These are phyloP conservation scores for Syngnathus scovelli DNA, from an alignment of 2,113 vertebrate genomes.

Conservation along the genomic window DNA sequence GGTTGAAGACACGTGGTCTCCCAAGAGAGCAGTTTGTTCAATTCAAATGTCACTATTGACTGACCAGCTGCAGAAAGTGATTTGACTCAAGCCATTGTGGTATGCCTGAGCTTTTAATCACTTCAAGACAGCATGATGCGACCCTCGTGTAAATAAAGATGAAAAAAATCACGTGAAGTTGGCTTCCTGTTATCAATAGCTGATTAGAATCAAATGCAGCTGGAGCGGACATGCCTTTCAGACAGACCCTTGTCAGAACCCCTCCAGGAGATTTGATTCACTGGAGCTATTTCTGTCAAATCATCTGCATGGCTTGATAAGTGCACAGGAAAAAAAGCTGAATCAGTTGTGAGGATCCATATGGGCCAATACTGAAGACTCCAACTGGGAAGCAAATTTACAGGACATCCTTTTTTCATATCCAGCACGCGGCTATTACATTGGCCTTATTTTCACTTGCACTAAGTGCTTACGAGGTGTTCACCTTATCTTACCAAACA, in stretches of 20 bases:
- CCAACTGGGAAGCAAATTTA: neutral
- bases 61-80: conserved; percentile 20
- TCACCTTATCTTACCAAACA: conserved; percentile 11
- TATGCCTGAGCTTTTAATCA: conserved; percentile 7
- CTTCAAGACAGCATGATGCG: neutral
- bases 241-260: neutral
- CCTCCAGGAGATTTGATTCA: conserved; percentile 10
- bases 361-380: conserved; percentile 5
- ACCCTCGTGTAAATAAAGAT: neutral
- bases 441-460: neutral
- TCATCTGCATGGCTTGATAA: conserved; percentile 27
- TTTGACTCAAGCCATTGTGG: neutral
- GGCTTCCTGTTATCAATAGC: neutral
- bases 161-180: conserved; percentile 3
- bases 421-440: neutral
- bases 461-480: neutral
- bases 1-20: conserved; percentile 18
- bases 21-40: conserved; percentile 23
- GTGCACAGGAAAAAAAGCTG: conserved; percentile 18
- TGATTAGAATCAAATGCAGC: neutral
- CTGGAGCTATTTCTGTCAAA: conserved; percentile 18
- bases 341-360: conserved; percentile 20
- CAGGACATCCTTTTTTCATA: conserved; percentile 6
- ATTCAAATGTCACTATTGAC: conserved; percentile 35
- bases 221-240: conserved; percentile 12